Evolutionary conservation across 2,797 vertebrate genomes (phyloP), one percentile per base, ranked within the genome.

Genomic region (Falco peregrinus): DNA sequence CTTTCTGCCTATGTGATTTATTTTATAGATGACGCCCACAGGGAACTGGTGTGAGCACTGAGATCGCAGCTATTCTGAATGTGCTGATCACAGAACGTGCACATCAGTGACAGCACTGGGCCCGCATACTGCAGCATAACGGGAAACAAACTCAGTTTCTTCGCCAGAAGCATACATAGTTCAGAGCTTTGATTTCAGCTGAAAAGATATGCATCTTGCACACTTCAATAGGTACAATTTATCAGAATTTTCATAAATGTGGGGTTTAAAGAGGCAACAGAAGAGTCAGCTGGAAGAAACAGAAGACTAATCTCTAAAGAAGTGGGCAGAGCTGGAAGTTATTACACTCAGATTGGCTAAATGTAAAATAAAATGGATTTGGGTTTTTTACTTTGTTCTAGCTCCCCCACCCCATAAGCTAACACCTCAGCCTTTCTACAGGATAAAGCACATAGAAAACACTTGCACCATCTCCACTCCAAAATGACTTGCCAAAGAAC

Each of bases 171-270:
- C 13, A 70, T 47, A 16, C 9, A 41, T 51, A 70, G 26, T 68
- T 61, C 64, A 71, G 61, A 50, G 41, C 50, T 93, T 75, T 96
- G 57, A 88, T 90, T 90, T 69, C 82, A 79, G 33, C 61, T 61
- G 61, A n/a, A n/a, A 28, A 81, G 43, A 91, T 69, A 82, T 39
- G 63, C 15, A 67, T 59, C 77, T 48, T 78, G 54, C 28, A 37
- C 64, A 76, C 79, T 89, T 93, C 71, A 48, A 51, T 50, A 84
- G 35, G 16, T 56, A 69, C 17, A 53, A 20, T 37, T 92, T 67
- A 94, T 19, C 29, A 82, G 21, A 79, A 88, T 79, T 93, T 82
- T 79, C 90, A 76, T 87, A 94, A 82, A 69, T 59, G n/a, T 47
- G 43, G 90, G 11, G 9, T 67, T 90, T 82, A 67, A 94, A 84